Base-by-base conservation (phyloP, 2,113 vertebrate species). In the Colossoma macropomum region DNA sequence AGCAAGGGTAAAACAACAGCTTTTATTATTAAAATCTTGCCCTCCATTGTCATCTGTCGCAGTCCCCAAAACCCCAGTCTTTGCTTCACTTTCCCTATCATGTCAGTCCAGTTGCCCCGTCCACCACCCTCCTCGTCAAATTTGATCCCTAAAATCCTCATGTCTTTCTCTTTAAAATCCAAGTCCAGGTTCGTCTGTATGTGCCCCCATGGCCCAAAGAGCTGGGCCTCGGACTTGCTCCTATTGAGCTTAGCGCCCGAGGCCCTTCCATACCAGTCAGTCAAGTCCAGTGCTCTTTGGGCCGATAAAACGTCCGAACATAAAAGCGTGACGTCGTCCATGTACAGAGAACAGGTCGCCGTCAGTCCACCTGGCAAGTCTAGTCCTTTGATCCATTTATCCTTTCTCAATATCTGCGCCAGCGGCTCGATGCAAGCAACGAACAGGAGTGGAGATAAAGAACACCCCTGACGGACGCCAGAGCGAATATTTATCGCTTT, bases 11-110 rank as follows among this genome's bases (percentile, higher is more conserved):
- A 85, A 77, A 88, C 74, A 2, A 86, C 52, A 0, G 60, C 62
- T 75, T 86, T 83, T 4, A 69, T 60, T 5, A 86, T 85, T 77
- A 81, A 83, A 79, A 86, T 28, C 0, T 88, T 86, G 0, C 82
- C 87, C 4, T 84, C 79, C 0, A 74, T 0, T 0, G 76, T 86
- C 54, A 88, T 0, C 23, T 54, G 12, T 52, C 84, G 60, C 0
- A 63, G 71, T 81, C 78, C 50, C 87, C 87, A 88, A 10, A 77
- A 88, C 0, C 80, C 73, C 25, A 86, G 28, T 48, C 27, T 4
- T 13, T 80, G 34, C 9, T 62, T 76, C 0, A 66, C 71, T 80
- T 80, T 85, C 72, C 71, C 83, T 77, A 83, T 0, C 2, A 80
- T 0, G 41, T 81, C 83, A 13, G 52, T 32, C 66, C 76, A 85